Evolutionary conservation across 1,140 invertebrate species (phyloP).

Genomic region (Lordiphosa collinella): DNA sequence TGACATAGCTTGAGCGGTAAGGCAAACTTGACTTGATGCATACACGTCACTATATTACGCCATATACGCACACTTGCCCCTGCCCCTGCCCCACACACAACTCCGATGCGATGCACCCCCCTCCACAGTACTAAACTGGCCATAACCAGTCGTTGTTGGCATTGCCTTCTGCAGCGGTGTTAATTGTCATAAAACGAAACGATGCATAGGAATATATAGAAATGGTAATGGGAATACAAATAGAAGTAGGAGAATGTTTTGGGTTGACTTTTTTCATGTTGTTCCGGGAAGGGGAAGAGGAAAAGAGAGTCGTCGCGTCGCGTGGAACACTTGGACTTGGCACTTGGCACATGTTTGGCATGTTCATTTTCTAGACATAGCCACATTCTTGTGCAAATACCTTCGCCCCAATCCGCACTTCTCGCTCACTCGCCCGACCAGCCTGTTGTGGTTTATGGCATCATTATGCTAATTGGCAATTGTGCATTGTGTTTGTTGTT

Average conservation of each 20-base stretch:
- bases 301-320: background rate
- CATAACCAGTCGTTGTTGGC: constrained; percentile 31
- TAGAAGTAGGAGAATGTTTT: constrained; percentile 10
- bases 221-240: constrained; percentile 2
- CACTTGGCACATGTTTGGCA: constrained; percentile 37
- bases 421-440: background rate
- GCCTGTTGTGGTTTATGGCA: constrained; percentile 55
- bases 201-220: constrained; percentile 46
- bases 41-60: constrained; percentile 39
- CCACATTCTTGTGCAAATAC: constrained; percentile 52
- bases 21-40: background rate
- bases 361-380: constrained; percentile 37
- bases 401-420: background rate
- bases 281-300: no score
- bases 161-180: constrained; percentile 46
- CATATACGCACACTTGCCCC: constrained; percentile 30
- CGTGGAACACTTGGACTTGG: constrained; percentile 10
- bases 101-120: background rate
- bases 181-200: constrained; percentile 74
- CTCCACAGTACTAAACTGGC: constrained; percentile 6
- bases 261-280: background rate
- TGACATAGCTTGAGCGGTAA: constrained; percentile 6
- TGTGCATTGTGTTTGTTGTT: constrained; percentile 50
- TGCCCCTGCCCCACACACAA: background rate
- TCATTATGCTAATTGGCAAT: constrained; percentile 74